Conservation (phyloP, 2,113 vertebrate species). For the Mesembrinibis cayennensis region DNA sequence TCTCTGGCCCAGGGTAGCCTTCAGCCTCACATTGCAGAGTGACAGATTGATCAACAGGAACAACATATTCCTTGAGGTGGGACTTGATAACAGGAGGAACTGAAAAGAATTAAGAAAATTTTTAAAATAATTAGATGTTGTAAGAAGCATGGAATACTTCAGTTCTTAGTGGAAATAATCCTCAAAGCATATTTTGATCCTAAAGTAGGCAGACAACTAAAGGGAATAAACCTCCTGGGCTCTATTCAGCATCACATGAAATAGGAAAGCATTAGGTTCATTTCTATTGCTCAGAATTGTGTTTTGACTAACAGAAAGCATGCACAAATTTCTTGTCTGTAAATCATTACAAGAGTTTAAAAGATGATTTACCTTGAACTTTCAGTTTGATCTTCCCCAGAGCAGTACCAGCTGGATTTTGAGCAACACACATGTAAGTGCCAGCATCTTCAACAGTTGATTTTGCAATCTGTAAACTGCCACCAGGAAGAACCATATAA, state of each 20-base stretch:
- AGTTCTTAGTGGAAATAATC: background rate
- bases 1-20: slow-evolving; percentile 82
- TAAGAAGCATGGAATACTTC: background rate
- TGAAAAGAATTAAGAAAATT: slow-evolving; percentile 47
- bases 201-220: background rate
- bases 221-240: background rate
- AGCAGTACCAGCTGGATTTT: slow-evolving; percentile 92
- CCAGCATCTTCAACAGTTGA: slow-evolving; percentile 84
- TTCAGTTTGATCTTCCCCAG: slow-evolving; percentile 92
- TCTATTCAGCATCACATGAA: background rate
- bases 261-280: background rate
- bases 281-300: background rate
- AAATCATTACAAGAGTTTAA: background rate
- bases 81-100: slow-evolving; percentile 87
- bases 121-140: background rate
- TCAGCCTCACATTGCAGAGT: slow-evolving; percentile 83
- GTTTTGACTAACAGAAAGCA: background rate
- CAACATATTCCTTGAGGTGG: slow-evolving; percentile 70
- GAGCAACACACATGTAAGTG: slow-evolving; percentile 92
- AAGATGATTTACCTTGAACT: slow-evolving; percentile 84
- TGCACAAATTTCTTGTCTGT: background rate
- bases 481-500: slow-evolving; percentile 82
- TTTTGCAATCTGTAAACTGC: slow-evolving; percentile 87
- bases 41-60: slow-evolving; percentile 83
- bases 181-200: background rate